These are phyloP conservation scores for Tamias sibiricus DNA, from an alignment of 2,113 vertebrate genomes.

Conservation along the genomic window DNA sequence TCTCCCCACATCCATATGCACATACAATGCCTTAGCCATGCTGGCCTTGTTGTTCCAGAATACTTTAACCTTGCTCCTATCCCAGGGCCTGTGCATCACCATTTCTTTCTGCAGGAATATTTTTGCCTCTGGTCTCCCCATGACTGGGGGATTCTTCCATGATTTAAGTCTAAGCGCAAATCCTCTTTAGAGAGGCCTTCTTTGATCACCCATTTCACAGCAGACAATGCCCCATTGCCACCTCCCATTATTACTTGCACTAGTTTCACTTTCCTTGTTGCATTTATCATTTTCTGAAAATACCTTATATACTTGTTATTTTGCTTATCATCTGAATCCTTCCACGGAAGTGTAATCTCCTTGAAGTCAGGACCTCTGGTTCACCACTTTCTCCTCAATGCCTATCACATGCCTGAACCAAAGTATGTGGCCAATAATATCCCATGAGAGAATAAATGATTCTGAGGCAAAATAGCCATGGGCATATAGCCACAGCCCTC, in stretches of 20 bases:
- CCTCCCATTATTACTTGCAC: not conserved
- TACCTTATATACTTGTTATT: not conserved
- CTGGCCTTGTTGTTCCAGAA: not conserved
- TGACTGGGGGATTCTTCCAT: not conserved
- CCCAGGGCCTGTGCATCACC: not conserved
- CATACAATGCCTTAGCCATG: not conserved
- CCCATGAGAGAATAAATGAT: not conserved
- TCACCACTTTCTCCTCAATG: not conserved
- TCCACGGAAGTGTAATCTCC: constrained; percentile 14
- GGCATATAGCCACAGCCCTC: not conserved
- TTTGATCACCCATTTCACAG: not conserved
- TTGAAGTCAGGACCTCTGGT: not conserved
- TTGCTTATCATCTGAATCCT: not conserved
- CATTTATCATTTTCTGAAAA: not conserved
- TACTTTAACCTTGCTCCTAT: not conserved
- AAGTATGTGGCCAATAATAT: not conserved
- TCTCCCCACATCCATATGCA: not conserved
- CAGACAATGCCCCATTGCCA: not conserved
- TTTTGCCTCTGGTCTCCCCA: not conserved
- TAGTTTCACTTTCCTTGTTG: not conserved
- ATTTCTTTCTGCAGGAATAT: not conserved
- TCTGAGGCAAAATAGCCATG: not conserved
- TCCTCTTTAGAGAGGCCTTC: not conserved
- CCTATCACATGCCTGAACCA: not conserved
- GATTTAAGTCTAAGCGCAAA: not conserved